phyloP scores from a whole-genome alignment of 1,140 invertebrate genomes.

The Drosophila santomea region DNA sequence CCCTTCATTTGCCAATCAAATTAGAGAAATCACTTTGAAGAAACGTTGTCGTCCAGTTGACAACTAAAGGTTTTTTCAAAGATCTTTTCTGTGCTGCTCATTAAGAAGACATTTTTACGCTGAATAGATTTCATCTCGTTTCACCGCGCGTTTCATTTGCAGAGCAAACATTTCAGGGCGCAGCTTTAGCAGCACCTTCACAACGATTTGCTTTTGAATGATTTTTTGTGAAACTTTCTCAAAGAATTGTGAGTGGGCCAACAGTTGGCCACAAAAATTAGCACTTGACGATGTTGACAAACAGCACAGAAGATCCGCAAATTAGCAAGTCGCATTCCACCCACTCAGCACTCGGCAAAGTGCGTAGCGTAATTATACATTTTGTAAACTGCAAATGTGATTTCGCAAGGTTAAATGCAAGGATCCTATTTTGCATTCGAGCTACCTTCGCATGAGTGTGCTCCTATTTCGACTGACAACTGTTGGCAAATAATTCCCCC shows the following conservation, averaged over 20 bases:
- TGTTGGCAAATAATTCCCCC: slow-evolving; percentile 37
- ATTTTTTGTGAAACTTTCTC: slow-evolving; percentile 45
- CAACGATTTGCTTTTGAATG: slow-evolving; percentile 45
- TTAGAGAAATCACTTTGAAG: slow-evolving; percentile 43
- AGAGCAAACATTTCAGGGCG: slow-evolving; percentile 28
- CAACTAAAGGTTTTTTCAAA: slow-evolving; percentile 27
- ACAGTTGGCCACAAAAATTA: slow-evolving; percentile 41
- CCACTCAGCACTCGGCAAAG: slow-evolving; percentile 6
- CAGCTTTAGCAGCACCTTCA: slow-evolving; percentile 38
- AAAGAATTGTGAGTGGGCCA: slow-evolving; percentile 32
- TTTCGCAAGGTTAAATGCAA: slow-evolving; percentile 24
- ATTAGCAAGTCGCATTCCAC: slow-evolving; percentile 27
- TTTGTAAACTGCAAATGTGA: background rate
- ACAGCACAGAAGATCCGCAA: slow-evolving; percentile 17
- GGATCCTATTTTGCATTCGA: slow-evolving; percentile 20
- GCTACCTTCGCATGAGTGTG: slow-evolving; percentile 19
- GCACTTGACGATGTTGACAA: slow-evolving; percentile 27
- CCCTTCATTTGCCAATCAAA: slow-evolving; percentile 35
- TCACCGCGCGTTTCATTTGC: slow-evolving; percentile 26
- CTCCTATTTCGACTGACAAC: slow-evolving; percentile 19
- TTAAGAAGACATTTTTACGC: slow-evolving; percentile 34
- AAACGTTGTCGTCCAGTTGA: slow-evolving; percentile 7
- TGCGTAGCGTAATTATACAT: slow-evolving; percentile 35
- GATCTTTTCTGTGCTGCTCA: slow-evolving; percentile 27
- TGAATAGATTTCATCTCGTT: slow-evolving; percentile 42